Conservation (phyloP, 2,113 vertebrate genomes). For the Phyllostomus discolor region DNA sequence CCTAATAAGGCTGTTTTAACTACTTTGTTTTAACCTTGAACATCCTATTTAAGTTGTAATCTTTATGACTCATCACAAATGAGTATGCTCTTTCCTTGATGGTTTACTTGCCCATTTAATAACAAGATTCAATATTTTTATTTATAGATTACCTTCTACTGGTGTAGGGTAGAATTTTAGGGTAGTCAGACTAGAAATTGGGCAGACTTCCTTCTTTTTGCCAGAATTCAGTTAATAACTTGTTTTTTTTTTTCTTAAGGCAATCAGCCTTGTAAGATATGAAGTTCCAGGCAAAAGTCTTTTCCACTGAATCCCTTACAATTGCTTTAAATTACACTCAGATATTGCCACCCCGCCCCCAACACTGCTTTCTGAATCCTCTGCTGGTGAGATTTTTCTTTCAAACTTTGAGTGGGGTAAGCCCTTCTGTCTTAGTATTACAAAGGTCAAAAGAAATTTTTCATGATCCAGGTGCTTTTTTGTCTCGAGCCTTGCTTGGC, state of each 20-base stretch:
- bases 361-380: neutral
- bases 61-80: neutral
- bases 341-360: neutral
- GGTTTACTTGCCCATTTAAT: neutral
- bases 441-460: neutral
- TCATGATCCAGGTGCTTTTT: neutral
- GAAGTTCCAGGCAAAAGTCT: neutral
- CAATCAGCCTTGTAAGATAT: neutral
- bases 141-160: neutral
- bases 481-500: neutral
- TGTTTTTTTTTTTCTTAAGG: neutral
- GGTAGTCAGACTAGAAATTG: neutral
- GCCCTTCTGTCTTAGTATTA: neutral
- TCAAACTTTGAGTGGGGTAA: neutral
- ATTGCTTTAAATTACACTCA: neutral
- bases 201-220: neutral
- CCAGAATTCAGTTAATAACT: neutral
- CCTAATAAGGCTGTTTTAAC: neutral
- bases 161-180: neutral
- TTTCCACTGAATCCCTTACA: neutral
- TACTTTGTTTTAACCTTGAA: neutral
- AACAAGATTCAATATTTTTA: neutral
- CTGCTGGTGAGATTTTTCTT: conserved; percentile 3
- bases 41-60: neutral
- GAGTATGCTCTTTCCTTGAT: neutral